Conservation (phyloP, 2,797 vertebrate genomes). For the Schizothorax lantsangensis region DNA sequence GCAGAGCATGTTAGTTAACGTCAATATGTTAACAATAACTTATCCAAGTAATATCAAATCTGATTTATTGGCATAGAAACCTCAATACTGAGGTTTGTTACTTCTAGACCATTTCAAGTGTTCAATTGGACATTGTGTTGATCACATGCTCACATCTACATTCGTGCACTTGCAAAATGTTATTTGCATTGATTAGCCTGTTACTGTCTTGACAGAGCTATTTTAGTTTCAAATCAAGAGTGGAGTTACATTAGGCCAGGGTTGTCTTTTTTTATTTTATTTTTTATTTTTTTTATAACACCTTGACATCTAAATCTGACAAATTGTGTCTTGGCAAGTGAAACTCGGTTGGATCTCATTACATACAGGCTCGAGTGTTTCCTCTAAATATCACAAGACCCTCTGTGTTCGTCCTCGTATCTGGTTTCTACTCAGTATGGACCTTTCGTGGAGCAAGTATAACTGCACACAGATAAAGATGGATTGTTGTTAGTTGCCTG, state of each 20-base stretch:
- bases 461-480: slow-evolving; percentile 18
- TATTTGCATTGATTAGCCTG: neutral
- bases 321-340: slow-evolving; percentile 32
- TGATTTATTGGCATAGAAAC: neutral
- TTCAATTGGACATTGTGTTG: neutral
- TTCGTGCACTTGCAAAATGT: neutral
- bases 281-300: slow-evolving; percentile 2
- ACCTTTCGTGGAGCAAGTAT: slow-evolving; percentile 26
- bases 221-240: neutral
- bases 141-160: neutral
- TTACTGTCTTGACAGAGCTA: neutral
- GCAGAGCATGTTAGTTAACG: neutral
- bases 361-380: slow-evolving; percentile 19
- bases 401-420: neutral
- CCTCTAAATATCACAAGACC: slow-evolving; percentile 45
- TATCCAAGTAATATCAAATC: neutral
- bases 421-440: slow-evolving; percentile 13
- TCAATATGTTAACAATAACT: neutral
- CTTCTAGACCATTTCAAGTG: neutral
- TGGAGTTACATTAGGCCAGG: neutral
- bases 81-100: neutral
- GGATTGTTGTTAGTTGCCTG: slow-evolving; percentile 35
- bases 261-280: neutral
- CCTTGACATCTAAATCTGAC: slow-evolving; percentile 40
- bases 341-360: slow-evolving; percentile 51